Evolutionary conservation across 2,113 vertebrate genomes (phyloP).

Genomic region (Theropithecus gelada): DNA sequence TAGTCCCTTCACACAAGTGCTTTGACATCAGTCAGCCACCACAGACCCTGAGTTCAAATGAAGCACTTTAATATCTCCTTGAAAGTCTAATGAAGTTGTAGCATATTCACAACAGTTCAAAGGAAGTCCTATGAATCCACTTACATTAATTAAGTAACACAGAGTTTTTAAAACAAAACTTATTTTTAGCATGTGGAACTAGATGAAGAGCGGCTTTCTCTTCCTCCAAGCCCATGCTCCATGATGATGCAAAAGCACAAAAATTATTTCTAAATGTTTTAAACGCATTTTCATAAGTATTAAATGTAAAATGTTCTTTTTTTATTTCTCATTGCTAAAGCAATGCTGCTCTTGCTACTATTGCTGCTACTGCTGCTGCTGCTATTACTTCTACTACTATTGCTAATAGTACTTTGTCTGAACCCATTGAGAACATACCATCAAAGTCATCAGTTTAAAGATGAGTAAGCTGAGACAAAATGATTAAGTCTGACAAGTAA

Average conservation of each 20-base stretch:
- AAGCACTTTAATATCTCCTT: neutral
- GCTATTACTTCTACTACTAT: neutral
- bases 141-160: neutral
- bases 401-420: neutral
- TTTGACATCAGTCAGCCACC: neutral
- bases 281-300: neutral
- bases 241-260: no score
- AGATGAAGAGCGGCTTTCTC: neutral
- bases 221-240: neutral
- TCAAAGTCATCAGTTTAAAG: neutral
- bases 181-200: neutral
- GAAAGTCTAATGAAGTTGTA: constrained; percentile 46
- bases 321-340: neutral
- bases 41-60: neutral
- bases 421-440: accelerated
- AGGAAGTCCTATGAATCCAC: neutral
- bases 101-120: constrained; percentile 19
- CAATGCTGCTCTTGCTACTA: neutral
- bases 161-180: constrained; percentile 35
- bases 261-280: neutral
- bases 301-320: neutral
- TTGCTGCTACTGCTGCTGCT: neutral
- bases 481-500: neutral
- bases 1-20: neutral
- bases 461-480: neutral